Conservation (phyloP, 2,797 vertebrate genomes). For the Crocidura indochinensis region DNA sequence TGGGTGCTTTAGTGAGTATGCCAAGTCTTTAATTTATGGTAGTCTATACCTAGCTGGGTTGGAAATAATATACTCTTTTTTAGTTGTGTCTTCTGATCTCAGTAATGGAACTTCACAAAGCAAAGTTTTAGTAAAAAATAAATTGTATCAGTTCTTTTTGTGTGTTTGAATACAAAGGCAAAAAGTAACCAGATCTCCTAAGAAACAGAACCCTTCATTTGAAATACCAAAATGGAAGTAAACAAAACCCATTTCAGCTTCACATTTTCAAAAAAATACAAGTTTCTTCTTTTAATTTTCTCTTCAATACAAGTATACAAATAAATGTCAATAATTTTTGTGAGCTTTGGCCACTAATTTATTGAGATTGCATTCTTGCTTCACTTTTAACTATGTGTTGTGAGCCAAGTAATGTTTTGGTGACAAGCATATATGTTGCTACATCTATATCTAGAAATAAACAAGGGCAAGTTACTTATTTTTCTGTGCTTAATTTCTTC, state of each 20-base stretch:
- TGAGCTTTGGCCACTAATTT: background rate
- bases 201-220: background rate
- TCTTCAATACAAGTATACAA: background rate
- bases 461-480: background rate
- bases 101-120: background rate
- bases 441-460: background rate
- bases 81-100: background rate
- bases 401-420: background rate
- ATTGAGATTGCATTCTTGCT: background rate
- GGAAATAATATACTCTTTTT: background rate
- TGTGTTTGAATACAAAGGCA: background rate
- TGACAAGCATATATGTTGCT: background rate
- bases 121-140: background rate
- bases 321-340: background rate
- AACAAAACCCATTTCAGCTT: background rate
- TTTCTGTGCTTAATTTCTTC: background rate
- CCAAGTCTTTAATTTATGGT: constrained; percentile 36
- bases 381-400: background rate
- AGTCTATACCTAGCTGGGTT: background rate
- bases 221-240: background rate
- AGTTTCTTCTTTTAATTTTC: background rate
- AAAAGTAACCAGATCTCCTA: background rate
- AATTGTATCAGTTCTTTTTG: background rate
- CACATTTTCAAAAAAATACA: background rate
- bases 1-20: constrained; percentile 2